phyloP scores from a whole-genome alignment of 2,888 invertebrate genomes.

The Apotomis betuletana region DNA sequence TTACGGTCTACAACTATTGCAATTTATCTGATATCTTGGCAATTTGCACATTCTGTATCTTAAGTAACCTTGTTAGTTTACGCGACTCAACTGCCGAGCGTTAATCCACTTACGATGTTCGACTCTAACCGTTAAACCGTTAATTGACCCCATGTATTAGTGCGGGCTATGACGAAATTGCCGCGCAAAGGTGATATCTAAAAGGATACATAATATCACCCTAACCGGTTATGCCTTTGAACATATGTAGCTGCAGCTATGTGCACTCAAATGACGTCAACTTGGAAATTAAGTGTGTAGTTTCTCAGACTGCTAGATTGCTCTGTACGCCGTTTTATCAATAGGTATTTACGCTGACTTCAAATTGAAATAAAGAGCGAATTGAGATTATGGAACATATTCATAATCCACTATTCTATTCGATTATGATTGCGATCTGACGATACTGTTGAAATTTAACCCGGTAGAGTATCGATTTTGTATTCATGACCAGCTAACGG shows the following conservation, averaged over 20 bases:
- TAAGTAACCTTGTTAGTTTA: conserved; percentile 20
- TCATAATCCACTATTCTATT: not conserved
- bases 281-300: not conserved
- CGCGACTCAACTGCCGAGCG: not conserved
- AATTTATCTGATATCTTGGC: conserved; percentile 33
- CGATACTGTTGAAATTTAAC: too few relatives aligned
- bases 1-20: conserved; percentile 20
- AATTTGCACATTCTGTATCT: conserved; percentile 14
- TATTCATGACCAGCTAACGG: not conserved
- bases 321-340: not conserved
- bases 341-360: not conserved
- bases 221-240: conserved; percentile 17
- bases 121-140: conserved; percentile 14
- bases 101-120: not conserved
- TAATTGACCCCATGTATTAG: not conserved
- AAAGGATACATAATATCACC: not conserved
- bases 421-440: not conserved
- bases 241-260: conserved; percentile 8
- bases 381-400: not conserved
- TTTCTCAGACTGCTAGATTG: not conserved
- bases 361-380: not conserved
- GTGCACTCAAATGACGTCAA: conserved; percentile 26
- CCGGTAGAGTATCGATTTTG: too few relatives aligned
- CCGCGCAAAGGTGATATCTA: conserved; percentile 14
- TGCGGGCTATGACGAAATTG: not conserved